phyloP scores from a whole-genome alignment of 2,113 vertebrate genomes.

The Toxostoma redivivum region DNA sequence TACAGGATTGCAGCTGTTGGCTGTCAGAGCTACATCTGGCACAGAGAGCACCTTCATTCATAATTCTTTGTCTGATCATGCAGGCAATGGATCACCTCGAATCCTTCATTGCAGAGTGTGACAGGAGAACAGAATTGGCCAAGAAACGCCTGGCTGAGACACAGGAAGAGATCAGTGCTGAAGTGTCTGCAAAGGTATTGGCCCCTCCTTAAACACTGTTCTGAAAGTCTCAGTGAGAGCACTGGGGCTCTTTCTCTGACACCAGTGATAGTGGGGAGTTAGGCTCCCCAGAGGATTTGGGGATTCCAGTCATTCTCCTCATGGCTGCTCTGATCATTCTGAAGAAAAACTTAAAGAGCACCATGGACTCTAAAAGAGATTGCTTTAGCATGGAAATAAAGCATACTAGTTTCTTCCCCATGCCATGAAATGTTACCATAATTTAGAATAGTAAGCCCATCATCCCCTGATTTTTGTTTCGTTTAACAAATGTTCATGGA shows the following conservation, averaged over 20 bases:
- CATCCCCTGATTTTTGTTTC: background rate
- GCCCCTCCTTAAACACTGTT: background rate
- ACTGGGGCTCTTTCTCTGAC: background rate
- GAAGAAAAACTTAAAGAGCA: background rate
- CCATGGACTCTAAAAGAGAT: background rate
- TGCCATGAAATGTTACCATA: background rate
- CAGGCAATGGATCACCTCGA: slow-evolving; percentile 98
- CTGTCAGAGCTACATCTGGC: background rate
- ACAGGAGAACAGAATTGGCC: slow-evolving; percentile 93
- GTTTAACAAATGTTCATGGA: background rate
- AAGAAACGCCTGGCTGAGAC: slow-evolving; percentile 98
- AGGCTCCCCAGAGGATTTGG: background rate
- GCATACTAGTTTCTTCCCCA: background rate
- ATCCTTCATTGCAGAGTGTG: slow-evolving; percentile 96
- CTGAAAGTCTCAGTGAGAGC: background rate
- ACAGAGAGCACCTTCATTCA: background rate
- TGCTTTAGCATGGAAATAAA: background rate
- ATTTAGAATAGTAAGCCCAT: background rate
- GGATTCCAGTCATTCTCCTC: background rate
- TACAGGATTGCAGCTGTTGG: background rate
- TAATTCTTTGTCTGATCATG: background rate
- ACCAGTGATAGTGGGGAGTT: background rate
- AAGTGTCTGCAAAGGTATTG: slow-evolving; percentile 94
- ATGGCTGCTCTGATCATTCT: background rate
- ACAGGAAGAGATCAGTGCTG: slow-evolving; percentile 98